These are phyloP conservation scores for Podarcis cretensis DNA, from an alignment of 2,113 vertebrate species.

Conservation along the genomic window DNA sequence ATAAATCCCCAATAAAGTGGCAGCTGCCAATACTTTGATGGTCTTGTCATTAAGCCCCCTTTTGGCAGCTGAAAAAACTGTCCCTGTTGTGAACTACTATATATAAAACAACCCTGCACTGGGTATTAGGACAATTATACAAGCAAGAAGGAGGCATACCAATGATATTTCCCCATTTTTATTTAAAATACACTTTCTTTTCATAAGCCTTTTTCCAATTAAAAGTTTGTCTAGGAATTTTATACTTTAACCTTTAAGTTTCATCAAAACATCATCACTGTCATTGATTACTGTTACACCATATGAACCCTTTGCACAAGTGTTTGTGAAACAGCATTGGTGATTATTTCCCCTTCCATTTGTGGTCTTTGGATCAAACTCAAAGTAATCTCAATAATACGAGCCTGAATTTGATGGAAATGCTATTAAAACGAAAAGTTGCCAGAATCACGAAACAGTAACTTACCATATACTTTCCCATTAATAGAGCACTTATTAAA, in stretches of 20 bases:
- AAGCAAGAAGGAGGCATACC: background rate
- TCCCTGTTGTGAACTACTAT: background rate
- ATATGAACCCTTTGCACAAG: background rate
- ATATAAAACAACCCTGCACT: background rate
- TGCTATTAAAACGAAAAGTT: background rate
- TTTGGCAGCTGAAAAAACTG: background rate
- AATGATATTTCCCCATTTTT: background rate
- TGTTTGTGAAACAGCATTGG: background rate
- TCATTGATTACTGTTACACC: background rate
- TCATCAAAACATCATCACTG: no score
- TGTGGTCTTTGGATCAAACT: background rate
- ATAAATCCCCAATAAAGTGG: background rate
- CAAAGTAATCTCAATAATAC: background rate
- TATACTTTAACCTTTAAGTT: background rate
- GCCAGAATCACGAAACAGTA: background rate
- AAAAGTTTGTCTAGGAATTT: background rate
- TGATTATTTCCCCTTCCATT: background rate
- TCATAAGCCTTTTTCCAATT: background rate
- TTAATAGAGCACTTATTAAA: constrained; percentile 80
- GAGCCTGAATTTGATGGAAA: background rate
- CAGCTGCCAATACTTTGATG: background rate
- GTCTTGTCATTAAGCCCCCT: background rate
- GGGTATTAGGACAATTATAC: no score
- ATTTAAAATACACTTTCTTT: no score
- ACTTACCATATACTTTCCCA: constrained; percentile 72